Evolutionary conservation across 2,888 invertebrate species (phyloP), one percentile per base, ranked within the genome.

Genomic region (Eupithecia pulchellata): DNA sequence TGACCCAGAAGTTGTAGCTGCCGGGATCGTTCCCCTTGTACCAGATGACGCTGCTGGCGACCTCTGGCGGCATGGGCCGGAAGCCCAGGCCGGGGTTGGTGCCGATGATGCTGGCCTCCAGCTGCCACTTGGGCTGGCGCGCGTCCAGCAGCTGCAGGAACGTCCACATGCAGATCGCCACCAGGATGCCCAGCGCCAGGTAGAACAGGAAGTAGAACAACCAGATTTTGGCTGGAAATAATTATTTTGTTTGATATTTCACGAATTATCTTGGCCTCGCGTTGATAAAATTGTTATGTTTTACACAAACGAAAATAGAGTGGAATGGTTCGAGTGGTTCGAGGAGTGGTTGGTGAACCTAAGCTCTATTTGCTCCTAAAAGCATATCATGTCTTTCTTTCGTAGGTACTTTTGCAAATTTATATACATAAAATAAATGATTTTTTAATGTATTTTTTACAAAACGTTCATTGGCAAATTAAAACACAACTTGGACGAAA

Each of bases 161-260:
- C 73, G 97, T 97, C 96, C 98, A 97, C 96, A 99, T 97, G 93
- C 99, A 98, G 75, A 98, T 97, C 27, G 98, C 97, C 77, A 99
- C 99, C 84, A 99, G 96, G 32, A 98, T 98, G 30, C 97, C 98
- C 84, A 99, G 95, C 78, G 98, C 97, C 72, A 96, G 95, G 94
- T 99, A 99, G 95, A 99, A 99, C 82, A 98, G 95, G 82, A 98
- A 93, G 95, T 99, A 99, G 95, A 99, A 99, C n/a, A 98, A 91
- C 67, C 97, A 96, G 86, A 99, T 99, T 95, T 99, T 98, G 74
- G 96, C 99, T 99, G 95, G 60, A 96, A 90, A 75, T 68, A 80
- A 67, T 11, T 4, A 20, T 2, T 9, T n/a, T n/a, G n/a, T n/a
- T n/a, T n/a, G n/a, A n/a, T n/a, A n/a, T n/a, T n/a, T n/a, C n/a